Conservation (phyloP, 2,888 invertebrate genomes). For the Hermaeophaga mercurialis region DNA sequence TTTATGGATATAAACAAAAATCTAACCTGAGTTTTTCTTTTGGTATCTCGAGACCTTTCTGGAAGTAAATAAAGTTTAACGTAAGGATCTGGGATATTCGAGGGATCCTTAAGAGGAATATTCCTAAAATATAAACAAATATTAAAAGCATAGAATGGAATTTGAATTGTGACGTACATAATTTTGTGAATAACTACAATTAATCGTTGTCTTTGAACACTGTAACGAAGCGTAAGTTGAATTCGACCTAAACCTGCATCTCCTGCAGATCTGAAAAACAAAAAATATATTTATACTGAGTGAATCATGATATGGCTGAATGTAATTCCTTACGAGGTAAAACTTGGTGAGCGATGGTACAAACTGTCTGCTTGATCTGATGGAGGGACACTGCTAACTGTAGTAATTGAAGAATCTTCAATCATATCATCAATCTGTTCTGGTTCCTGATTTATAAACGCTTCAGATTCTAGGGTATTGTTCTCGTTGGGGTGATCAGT, state of each 20-base stretch:
- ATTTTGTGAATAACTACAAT: slow-evolving; percentile 88
- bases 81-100: slow-evolving; percentile 86
- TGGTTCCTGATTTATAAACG: slow-evolving; percentile 10
- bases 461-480: slow-evolving; percentile 5
- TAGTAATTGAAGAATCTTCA: slow-evolving; percentile 45
- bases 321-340: slow-evolving; percentile 53
- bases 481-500: slow-evolving; percentile 3
- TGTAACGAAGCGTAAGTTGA: slow-evolving; percentile 84
- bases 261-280: slow-evolving; percentile 65
- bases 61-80: slow-evolving; percentile 86
- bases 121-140: slow-evolving; percentile 60
- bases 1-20: background rate
- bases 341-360: slow-evolving; percentile 54
- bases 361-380: slow-evolving; percentile 48
- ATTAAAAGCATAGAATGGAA: slow-evolving; percentile 12
- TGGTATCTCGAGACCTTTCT: slow-evolving; percentile 82
- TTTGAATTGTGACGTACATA: slow-evolving; percentile 66
- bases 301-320: background rate
- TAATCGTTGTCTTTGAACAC: slow-evolving; percentile 79
- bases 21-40: slow-evolving; percentile 78
- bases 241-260: slow-evolving; percentile 80
- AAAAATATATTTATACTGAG: background rate
- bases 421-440: slow-evolving; percentile 50
- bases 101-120: slow-evolving; percentile 79
- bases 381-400: slow-evolving; percentile 48